These are phyloP conservation scores for Zaprionus davidi DNA, from an alignment of 1,140 invertebrate genomes.

Conservation along the genomic window DNA sequence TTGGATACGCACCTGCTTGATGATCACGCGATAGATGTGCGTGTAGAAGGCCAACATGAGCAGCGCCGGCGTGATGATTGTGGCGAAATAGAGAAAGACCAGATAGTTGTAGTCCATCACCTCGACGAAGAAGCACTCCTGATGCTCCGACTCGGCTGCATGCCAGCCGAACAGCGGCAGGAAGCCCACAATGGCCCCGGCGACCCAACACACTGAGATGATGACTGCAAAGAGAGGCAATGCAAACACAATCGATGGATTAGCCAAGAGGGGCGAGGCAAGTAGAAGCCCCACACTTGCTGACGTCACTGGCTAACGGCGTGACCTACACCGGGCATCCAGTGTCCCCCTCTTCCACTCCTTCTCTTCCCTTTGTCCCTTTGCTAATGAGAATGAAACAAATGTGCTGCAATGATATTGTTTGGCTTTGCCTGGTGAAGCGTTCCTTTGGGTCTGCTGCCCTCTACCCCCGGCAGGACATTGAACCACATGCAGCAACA, in stretches of 20 bases:
- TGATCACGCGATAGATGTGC: slow-evolving; percentile 93
- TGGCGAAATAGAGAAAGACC: slow-evolving; percentile 94
- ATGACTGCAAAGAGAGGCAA: slow-evolving; percentile 87
- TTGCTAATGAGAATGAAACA: slow-evolving; percentile 40
- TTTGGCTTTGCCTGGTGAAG: slow-evolving; percentile 35
- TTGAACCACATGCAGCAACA: slow-evolving; percentile 48
- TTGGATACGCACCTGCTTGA: slow-evolving; percentile 90
- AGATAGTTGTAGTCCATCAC: slow-evolving; percentile 95
- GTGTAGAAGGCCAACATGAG: slow-evolving; percentile 93
- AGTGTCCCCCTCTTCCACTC: not conserved
- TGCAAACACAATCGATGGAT: slow-evolving; percentile 19
- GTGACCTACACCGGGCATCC: not conserved
- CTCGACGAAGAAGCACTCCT: slow-evolving; percentile 91
- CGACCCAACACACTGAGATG: slow-evolving; percentile 93
- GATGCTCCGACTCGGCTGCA: slow-evolving; percentile 85
- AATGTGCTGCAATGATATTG: slow-evolving; percentile 42
- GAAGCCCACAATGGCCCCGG: slow-evolving; percentile 91
- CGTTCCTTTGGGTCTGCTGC: no score
- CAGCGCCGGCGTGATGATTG: slow-evolving; percentile 93
- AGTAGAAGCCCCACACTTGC: slow-evolving; percentile 47
- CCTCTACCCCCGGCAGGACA: slow-evolving; percentile 23
- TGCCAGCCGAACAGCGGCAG: slow-evolving; percentile 95
- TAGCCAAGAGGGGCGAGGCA: slow-evolving; percentile 4
- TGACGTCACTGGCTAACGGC: slow-evolving; percentile 42
- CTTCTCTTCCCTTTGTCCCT: not conserved